Evolutionary conservation across 2,113 vertebrate genomes (phyloP).

Genomic region (Colaptes auratus): DNA sequence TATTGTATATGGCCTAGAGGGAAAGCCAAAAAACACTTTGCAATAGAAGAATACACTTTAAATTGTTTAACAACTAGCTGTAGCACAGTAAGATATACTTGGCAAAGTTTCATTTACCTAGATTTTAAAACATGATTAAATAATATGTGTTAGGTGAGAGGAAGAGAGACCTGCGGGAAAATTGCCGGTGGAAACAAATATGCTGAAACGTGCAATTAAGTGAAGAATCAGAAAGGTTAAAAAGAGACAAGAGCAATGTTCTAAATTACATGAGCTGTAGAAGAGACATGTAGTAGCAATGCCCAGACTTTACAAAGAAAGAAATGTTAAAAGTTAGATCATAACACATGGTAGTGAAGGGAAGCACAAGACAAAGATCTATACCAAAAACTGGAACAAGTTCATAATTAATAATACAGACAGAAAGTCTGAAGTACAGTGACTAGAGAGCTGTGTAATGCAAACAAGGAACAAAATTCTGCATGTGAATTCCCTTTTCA

Average conservation of each 20-base stretch:
- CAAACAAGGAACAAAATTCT: background rate
- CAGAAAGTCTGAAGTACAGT: background rate
- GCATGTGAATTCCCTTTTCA: background rate
- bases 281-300: background rate
- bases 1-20: background rate
- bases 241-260: background rate
- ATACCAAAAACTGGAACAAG: background rate
- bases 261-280: background rate
- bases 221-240: background rate
- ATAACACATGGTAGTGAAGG: background rate
- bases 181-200: background rate
- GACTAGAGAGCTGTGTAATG: background rate
- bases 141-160: background rate
- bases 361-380: conserved; percentile 13
- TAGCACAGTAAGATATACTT: background rate
- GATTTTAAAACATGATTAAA: conserved; percentile 18
- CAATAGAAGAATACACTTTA: background rate
- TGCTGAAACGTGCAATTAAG: background rate
- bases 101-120: conserved; percentile 4
- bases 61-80: background rate
- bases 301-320: background rate
- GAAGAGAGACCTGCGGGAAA: background rate
- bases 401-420: background rate
- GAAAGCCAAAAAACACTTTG: background rate
- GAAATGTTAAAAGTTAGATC: background rate